Evolutionary conservation across 1,140 invertebrate species (phyloP).

Genomic region (Heliconius nattereri): DNA sequence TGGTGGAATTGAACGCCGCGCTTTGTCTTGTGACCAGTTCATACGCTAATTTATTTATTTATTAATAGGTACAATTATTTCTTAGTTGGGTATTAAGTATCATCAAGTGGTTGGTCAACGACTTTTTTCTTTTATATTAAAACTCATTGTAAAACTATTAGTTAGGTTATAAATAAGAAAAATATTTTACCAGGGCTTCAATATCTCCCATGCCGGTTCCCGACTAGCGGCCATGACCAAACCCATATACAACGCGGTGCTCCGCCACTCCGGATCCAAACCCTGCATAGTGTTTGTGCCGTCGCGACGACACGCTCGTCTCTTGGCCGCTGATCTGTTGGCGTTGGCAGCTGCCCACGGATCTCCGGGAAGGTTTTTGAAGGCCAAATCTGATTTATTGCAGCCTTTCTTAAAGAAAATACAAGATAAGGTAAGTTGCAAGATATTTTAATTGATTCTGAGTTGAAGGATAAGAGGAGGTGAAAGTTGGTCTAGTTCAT

Average conservation of each 20-base stretch:
- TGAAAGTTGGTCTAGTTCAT: too few species aligned
- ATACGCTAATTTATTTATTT: too few species aligned
- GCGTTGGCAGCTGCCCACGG: constrained; percentile 95
- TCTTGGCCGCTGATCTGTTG: constrained; percentile 97
- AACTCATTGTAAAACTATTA: too few species aligned
- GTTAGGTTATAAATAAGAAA: too few species aligned
- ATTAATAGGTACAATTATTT: too few species aligned
- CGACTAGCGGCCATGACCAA: constrained; percentile 98
- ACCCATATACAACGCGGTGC: constrained; percentile 97
- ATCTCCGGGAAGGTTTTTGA: constrained; percentile 92
- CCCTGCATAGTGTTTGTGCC: constrained; percentile 99
- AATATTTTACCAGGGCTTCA: constrained; percentile 88
- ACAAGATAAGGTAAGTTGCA: constrained; percentile 91
- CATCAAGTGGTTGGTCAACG: too few species aligned
- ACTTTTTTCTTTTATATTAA: too few species aligned
- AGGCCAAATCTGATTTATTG: constrained; percentile 92
- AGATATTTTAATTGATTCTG: neutral
- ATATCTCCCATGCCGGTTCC: constrained; percentile 98
- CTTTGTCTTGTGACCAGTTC: too few species aligned
- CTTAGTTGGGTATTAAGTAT: too few species aligned
- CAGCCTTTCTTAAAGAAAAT: constrained; percentile 93
- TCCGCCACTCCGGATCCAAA: constrained; percentile 92
- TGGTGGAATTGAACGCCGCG: too few species aligned
- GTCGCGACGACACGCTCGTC: constrained; percentile 93
- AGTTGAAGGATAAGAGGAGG: too few species aligned